Conservation (phyloP, 1,140 invertebrate species). For the Drosophila murphyi region DNA sequence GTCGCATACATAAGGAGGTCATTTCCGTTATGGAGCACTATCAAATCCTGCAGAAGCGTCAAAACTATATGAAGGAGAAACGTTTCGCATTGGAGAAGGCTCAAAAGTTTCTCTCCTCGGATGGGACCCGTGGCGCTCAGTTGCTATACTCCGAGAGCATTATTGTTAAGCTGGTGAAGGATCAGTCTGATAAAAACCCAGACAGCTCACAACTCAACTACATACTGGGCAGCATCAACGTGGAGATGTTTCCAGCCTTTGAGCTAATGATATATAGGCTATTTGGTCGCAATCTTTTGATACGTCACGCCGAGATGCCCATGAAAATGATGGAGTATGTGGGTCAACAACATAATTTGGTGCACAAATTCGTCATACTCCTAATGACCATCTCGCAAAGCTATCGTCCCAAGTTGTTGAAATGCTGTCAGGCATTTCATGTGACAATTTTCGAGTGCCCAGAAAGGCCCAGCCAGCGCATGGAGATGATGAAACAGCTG, state of each 20-base stretch:
- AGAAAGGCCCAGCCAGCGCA: constrained; percentile 14
- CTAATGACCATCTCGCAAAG: constrained; percentile 54
- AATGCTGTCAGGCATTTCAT: constrained; percentile 57
- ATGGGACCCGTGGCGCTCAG: constrained; percentile 85
- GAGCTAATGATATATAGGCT: constrained; percentile 66
- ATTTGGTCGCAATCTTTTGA: constrained; percentile 59
- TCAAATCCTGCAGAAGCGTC: constrained; percentile 90
- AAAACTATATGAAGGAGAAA: constrained; percentile 48
- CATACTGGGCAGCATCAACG: constrained; percentile 94
- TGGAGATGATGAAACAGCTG: constrained; percentile 34
- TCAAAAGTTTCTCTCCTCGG: constrained; percentile 39
- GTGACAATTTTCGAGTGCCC: constrained; percentile 70
- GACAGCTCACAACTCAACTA: constrained; percentile 49
- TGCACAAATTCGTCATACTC: constrained; percentile 56
- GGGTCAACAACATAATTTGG: neutral
- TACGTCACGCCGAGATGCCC: constrained; percentile 49
- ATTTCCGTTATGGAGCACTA: constrained; percentile 96
- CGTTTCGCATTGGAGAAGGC: constrained; percentile 49
- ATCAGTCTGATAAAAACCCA: constrained; percentile 19
- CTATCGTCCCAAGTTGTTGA: constrained; percentile 56
- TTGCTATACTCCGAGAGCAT: constrained; percentile 97
- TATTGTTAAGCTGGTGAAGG: constrained; percentile 89
- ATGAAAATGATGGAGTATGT: neutral
- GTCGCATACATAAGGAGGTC: constrained; percentile 93
- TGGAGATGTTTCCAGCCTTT: constrained; percentile 88